phyloP scores from a whole-genome alignment of 2,888 invertebrate species.

The Macrophya alboannulata region DNA sequence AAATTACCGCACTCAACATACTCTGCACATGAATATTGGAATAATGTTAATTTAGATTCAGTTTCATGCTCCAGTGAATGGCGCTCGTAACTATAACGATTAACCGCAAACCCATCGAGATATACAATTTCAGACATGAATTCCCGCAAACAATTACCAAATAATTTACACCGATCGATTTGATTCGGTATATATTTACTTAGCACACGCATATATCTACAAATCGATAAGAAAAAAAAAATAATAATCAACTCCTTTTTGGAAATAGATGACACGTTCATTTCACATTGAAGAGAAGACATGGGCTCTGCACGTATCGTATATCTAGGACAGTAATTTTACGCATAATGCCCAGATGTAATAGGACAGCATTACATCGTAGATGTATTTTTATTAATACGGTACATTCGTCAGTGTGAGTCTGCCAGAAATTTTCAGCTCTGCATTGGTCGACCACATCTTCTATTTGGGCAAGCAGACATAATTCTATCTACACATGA shows the following conservation, averaged over 20 bases:
- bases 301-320: conserved; percentile 1
- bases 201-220: background rate
- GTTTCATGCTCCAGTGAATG: conserved; percentile 26
- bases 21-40: conserved; percentile 14
- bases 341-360: background rate
- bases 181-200: background rate
- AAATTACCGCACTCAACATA: background rate
- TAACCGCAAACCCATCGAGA: conserved; percentile 43
- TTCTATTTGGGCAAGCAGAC: background rate
- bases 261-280: background rate
- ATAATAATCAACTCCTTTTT: too few relatives aligned
- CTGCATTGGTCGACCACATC: background rate
- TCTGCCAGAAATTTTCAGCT: conserved; percentile 4
- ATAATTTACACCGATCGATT: conserved; percentile 11
- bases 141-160: conserved; percentile 19
- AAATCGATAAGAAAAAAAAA: background rate
- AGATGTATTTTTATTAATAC: background rate
- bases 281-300: conserved; percentile 3
- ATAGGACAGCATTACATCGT: conserved; percentile 5
- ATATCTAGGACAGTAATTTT: conserved; percentile 29
- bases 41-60: conserved; percentile 28
- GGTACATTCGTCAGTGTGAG: background rate
- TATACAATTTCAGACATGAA: conserved; percentile 24
- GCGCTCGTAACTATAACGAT: conserved; percentile 18
- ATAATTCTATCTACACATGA: too few relatives aligned